Evolutionary conservation across 2,888 invertebrate species (phyloP), one percentile per base, ranked within the genome.

Genomic region (Lepidocyrtinus sp.): DNA sequence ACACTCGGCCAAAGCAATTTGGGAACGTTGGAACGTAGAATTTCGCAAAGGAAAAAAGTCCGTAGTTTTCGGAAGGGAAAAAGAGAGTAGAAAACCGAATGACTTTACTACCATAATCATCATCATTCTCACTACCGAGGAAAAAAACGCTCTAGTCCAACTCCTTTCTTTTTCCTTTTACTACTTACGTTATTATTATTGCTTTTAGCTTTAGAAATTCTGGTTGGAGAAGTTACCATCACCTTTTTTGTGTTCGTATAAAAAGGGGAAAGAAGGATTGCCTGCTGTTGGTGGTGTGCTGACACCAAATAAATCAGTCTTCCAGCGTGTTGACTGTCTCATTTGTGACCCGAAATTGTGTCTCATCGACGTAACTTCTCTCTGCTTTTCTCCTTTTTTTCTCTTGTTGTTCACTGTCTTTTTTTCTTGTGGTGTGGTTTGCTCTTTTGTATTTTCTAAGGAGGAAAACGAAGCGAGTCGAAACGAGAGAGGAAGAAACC

Each of bases 261-360:
- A 70, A 63, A 70, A 70, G 64, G 27, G 64, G 17, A 78, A 78
- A 79, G 74, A 79, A 79, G 69, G 74, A 79, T 79, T 79, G 79
- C 74, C 55, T 73, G 74, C 79, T 79, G 79, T 22, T 79, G 73
- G 74, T 79, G 79, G 79, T 79, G 79, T 70, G 79, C 79, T 79
- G 79, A 79, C 79, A 79, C 73, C 73, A 79, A 79, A 79, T 79
- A 79, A 79, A 79, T 79, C 79, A 79, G 79, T 79, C 79, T 79
- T 79, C 79, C 79, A 79, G 79, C 79, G 74, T 74, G 79, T 74
- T 79, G 74, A 74, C 79, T 74, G 79, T 79, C 79, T 79, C 74
- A 79, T 79, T 79, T 79, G 79, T 79, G 79, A 79, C 79, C 79
- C 74, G 74, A 79, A 79, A 74, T 74, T 74, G 70, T 76, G 79